These are phyloP conservation scores for Tetheella fluctuosa DNA, from an alignment of 2,888 invertebrate species.

Conservation along the genomic window DNA sequence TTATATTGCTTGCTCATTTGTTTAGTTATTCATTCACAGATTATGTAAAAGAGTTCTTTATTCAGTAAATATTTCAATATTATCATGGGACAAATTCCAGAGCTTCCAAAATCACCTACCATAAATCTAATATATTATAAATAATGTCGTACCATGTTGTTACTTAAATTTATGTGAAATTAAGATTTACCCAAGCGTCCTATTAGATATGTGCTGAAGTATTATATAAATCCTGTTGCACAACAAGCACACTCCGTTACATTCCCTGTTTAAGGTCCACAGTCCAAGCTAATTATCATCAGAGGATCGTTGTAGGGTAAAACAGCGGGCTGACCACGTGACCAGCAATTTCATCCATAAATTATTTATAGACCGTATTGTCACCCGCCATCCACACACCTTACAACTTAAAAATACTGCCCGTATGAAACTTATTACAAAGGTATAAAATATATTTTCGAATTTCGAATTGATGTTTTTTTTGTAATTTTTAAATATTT, in stretches of 20 bases:
- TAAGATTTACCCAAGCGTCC: not conserved
- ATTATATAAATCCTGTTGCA: not conserved
- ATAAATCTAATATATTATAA: no score
- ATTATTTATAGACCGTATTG: slow-evolving; percentile 54
- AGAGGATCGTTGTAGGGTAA: slow-evolving; percentile 40
- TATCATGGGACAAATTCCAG: no score
- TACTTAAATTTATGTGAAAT: not conserved
- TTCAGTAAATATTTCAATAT: no score
- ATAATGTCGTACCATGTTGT: not conserved
- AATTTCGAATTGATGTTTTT: not conserved
- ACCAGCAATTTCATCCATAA: slow-evolving; percentile 48
- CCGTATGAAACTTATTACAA: slow-evolving; percentile 18
- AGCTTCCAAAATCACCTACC: no score
- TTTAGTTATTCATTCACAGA: no score
- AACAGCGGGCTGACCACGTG: slow-evolving; percentile 38
- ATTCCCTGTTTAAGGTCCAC: slow-evolving; percentile 30
- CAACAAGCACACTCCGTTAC: slow-evolving; percentile 1
- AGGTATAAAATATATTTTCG: slow-evolving; percentile 21
- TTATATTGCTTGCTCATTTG: no score
- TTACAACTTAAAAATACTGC: slow-evolving; percentile 24
- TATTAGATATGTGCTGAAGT: not conserved
- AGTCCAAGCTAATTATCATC: slow-evolving; percentile 41
- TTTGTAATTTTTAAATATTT: not conserved
- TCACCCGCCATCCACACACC: slow-evolving; percentile 45
- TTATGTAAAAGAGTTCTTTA: no score